Evolutionary conservation across 2,113 vertebrate genomes (phyloP), one percentile per base, ranked within the genome.

Genomic region (Microcebus murinus): DNA sequence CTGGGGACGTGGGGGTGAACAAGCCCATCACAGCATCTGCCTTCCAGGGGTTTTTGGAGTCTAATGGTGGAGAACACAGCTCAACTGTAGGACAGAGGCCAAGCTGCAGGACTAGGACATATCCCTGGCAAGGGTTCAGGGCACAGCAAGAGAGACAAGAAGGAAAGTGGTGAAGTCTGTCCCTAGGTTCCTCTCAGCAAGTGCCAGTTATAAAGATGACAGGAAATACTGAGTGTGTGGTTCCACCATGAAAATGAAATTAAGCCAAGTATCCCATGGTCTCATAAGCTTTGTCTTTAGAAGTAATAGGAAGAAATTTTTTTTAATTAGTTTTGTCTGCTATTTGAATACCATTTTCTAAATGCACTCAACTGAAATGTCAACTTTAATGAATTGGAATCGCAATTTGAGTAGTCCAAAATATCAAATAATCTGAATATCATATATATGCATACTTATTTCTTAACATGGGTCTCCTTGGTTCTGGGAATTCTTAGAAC

Each of bases 251-350:
- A 31, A 96, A 68, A 95, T 93, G 63, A 73, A 83, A 80, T 97
- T 61, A 95, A 48, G 18, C 17, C 15, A 61, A 25, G 18, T 50
- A 67, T 27, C 77, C n/a, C 74, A 67, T 20, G 65, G 87, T 57
- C 79, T 94, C 77, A 36, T 76, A 27, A 57, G 15, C 70, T 95
- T 52, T 84, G 63, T 83, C 67, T 39, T 83, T 89, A 71, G 9
- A 90, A 88, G 48, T 91, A 59, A 87, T 27, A 23, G 36, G 82
- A 96, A 48, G 52, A 84, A 55, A 76, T 11, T 80, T 87, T 81
- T 57, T 65, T 50, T 94, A 67, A 95, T 96, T 91, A 39, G 55
- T 88, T 97, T 83, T 90, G 70, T 94, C 70, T 97, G 74, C 70
- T 94, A n/a, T 59, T 90, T 23, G 36, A 92, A 73, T 9, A 29